Conservation (phyloP, 2,113 vertebrate species). For the Procavia capensis region DNA sequence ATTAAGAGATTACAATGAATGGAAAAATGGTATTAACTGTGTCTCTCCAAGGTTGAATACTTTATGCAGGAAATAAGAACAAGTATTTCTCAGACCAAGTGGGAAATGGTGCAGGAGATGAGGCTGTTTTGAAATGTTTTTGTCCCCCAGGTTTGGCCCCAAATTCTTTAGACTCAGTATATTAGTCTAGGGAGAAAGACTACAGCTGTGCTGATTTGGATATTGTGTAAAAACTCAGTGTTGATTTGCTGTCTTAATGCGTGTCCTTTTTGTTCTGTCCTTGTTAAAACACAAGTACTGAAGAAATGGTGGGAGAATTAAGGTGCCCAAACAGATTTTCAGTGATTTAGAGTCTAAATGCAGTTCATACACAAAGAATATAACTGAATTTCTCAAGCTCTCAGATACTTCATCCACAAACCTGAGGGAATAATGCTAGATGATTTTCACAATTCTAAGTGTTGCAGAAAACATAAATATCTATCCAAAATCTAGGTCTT, state of each 20-base stretch:
- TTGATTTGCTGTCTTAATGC: constrained; percentile 30
- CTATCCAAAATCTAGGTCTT: background rate
- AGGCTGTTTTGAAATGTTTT: background rate
- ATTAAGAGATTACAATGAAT: constrained; percentile 66
- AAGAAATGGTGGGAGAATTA: background rate
- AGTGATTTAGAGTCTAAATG: background rate
- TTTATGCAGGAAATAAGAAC: constrained; percentile 45
- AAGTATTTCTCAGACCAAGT: constrained; percentile 41
- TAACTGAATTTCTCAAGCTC: background rate
- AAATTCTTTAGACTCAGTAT: constrained; percentile 32
- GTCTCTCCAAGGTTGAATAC: constrained; percentile 4
- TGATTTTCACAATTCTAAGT: background rate
- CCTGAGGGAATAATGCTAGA: background rate
- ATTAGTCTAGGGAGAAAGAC: background rate
- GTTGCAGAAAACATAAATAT: background rate
- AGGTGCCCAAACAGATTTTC: background rate
- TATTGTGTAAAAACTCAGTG: background rate
- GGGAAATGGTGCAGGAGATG: background rate
- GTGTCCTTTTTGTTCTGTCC: background rate
- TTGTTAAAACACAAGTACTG: background rate
- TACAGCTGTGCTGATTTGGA: background rate
- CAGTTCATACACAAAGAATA: background rate
- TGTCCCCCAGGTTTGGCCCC: background rate
- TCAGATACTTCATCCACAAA: background rate
- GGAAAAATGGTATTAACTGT: constrained; percentile 36